Evolutionary conservation across 2,888 invertebrate genomes (phyloP).

Genomic region (Drosophila paramelanica): DNA sequence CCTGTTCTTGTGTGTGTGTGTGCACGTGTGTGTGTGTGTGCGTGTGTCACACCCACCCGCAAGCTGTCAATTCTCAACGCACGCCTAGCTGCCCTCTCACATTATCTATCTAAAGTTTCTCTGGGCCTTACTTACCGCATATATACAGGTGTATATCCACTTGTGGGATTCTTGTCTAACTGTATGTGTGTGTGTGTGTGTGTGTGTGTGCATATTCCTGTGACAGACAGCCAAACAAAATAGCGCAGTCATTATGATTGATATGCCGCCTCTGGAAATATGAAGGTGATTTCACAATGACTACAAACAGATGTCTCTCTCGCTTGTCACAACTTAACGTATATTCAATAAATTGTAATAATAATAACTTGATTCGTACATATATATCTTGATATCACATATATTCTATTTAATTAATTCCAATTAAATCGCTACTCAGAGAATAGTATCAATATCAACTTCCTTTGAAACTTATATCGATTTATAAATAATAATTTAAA

Average conservation of each 20-base stretch:
- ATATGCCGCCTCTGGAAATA: constrained; percentile 39
- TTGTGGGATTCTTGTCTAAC: constrained; percentile 12
- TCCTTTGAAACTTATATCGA: background rate
- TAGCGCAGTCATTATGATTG: constrained; percentile 53
- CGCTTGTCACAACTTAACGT: background rate
- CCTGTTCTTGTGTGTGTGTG: constrained; percentile 9
- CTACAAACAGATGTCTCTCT: constrained; percentile 33
- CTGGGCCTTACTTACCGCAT: constrained; percentile 36
- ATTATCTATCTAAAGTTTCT: constrained; percentile 34
- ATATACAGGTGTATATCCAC: constrained; percentile 21
- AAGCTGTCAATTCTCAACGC: constrained; percentile 68
- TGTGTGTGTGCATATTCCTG: constrained; percentile 3
- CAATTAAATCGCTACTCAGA: background rate
- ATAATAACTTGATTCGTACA: constrained; percentile 1
- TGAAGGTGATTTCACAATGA: constrained; percentile 56
- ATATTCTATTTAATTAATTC: background rate
- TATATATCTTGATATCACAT: background rate
- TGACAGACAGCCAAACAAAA: constrained; percentile 49
- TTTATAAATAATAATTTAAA: too few relatives aligned
- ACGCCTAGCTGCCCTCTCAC: constrained; percentile 26
- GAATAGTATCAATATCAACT: background rate
- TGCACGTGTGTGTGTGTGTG: constrained; percentile 32
- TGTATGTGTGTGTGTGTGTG: constrained; percentile 3
- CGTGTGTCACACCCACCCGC: constrained; percentile 45
- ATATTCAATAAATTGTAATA: constrained; percentile 25